Evolutionary conservation across 2,113 vertebrate species (phyloP).

Genomic region (Salminus brasiliensis): DNA sequence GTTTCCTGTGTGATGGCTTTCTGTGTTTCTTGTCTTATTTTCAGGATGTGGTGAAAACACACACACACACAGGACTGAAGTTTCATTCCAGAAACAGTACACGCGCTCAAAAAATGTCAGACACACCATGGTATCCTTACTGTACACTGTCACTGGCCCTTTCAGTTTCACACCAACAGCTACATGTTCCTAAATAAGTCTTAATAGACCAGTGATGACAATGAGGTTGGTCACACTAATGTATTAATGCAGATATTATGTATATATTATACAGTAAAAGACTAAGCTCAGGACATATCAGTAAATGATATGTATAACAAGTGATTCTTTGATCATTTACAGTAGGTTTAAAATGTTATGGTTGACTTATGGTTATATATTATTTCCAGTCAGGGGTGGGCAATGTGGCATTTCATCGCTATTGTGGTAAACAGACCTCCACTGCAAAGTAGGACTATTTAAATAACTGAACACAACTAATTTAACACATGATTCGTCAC

Average conservation of each 20-base stretch:
- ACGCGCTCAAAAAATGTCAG: background rate
- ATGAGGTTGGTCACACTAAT: background rate
- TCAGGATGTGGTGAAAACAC: conserved; percentile 41
- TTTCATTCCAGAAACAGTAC: conserved; percentile 13
- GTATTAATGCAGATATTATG: background rate
- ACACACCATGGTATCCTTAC: background rate
- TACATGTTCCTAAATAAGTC: background rate
- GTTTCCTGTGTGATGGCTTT: conserved; percentile 23
- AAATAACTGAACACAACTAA: too few relatives aligned
- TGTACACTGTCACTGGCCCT: background rate
- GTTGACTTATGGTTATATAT: too few relatives aligned
- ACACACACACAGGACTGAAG: background rate
- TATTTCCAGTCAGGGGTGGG: too few relatives aligned
- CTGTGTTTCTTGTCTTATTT: background rate
- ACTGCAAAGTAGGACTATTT: too few relatives aligned
- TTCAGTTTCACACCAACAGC: background rate
- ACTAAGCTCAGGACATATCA: too few relatives aligned
- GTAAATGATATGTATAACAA: too few relatives aligned
- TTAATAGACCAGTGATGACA: background rate
- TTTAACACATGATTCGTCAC: too few relatives aligned
- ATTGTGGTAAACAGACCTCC: too few relatives aligned
- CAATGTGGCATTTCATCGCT: too few relatives aligned
- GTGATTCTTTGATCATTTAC: too few relatives aligned
- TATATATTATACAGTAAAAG: too few relatives aligned
- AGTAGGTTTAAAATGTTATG: too few relatives aligned